phyloP scores from a whole-genome alignment of 2,113 vertebrate genomes.

The Engystomops pustulosus region DNA sequence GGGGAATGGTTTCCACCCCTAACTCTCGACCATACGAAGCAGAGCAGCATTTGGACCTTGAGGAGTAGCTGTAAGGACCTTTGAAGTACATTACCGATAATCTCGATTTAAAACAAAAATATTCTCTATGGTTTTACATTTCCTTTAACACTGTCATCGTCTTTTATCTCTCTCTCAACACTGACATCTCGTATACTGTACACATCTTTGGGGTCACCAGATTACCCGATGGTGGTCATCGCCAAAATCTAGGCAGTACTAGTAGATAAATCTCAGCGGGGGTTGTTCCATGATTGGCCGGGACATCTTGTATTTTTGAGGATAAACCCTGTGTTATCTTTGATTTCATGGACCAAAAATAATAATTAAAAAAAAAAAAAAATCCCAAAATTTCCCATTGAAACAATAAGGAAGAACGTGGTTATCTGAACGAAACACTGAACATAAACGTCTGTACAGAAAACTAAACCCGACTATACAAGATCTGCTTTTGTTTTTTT shows the following conservation, averaged over 20 bases:
- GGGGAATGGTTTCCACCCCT: neutral
- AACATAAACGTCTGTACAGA: constrained; percentile 83
- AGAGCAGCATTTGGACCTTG: neutral
- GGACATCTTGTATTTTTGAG: neutral
- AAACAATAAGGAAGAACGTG: constrained; percentile 72
- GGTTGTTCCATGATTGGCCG: neutral
- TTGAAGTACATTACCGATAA: neutral
- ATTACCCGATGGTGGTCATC: no score
- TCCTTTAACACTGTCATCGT: constrained; percentile 72
- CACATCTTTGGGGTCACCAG: neutral
- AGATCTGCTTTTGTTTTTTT: constrained; percentile 86
- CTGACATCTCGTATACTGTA: constrained; percentile 54
- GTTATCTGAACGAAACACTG: constrained; percentile 78
- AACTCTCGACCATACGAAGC: neutral
- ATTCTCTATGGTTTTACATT: neutral
- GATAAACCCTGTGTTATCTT: neutral
- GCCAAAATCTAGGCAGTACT: neutral
- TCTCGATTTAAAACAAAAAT: neutral
- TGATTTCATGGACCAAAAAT: constrained; percentile 54
- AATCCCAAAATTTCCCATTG: constrained; percentile 71
- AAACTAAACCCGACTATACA: constrained; percentile 90
- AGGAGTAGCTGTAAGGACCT: neutral
- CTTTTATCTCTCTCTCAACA: constrained; percentile 64
- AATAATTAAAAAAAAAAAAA: constrained; percentile 61
- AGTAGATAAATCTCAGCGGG: neutral